These are phyloP conservation scores for Charaxes varanes DNA, from an alignment of 1,140 invertebrate species.

Conservation along the genomic window DNA sequence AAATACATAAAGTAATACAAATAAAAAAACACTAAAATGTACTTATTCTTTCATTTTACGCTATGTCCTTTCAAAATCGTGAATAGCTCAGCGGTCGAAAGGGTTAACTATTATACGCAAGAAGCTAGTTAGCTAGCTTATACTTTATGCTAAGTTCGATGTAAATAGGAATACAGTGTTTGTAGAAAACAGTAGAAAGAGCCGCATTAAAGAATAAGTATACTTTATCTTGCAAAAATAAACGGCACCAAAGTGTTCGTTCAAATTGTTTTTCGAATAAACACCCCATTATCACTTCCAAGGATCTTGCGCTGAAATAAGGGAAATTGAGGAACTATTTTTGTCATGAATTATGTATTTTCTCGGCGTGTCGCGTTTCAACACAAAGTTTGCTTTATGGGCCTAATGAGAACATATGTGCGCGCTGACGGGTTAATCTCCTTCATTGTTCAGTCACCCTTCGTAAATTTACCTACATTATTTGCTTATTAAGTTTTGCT, in stretches of 20 bases:
- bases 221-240: too few species aligned
- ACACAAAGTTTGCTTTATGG: constrained; percentile 12
- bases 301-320: constrained; percentile 11
- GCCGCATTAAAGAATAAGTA: too few species aligned
- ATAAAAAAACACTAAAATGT: too few species aligned
- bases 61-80: too few species aligned
- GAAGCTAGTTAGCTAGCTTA: too few species aligned
- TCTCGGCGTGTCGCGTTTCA: constrained; percentile 12
- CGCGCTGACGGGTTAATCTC: constrained; percentile 21
- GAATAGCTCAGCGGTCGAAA: too few species aligned
- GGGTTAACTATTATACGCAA: too few species aligned
- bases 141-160: too few species aligned
- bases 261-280: not conserved
- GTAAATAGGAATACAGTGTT: too few species aligned
- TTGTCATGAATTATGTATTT: constrained; percentile 22
- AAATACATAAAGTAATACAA: too few species aligned
- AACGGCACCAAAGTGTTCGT: constrained; percentile 4
- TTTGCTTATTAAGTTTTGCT: constrained; percentile 2
- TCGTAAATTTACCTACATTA: constrained; percentile 3
- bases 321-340: constrained; percentile 22
- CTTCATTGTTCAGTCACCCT: constrained; percentile 17
- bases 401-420: constrained; percentile 23
- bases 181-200: too few species aligned
- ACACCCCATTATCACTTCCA: constrained; percentile 1
- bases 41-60: too few species aligned